Evolutionary conservation across 2,113 vertebrate species (phyloP).

Genomic region (Tychaedon coryphoeus): DNA sequence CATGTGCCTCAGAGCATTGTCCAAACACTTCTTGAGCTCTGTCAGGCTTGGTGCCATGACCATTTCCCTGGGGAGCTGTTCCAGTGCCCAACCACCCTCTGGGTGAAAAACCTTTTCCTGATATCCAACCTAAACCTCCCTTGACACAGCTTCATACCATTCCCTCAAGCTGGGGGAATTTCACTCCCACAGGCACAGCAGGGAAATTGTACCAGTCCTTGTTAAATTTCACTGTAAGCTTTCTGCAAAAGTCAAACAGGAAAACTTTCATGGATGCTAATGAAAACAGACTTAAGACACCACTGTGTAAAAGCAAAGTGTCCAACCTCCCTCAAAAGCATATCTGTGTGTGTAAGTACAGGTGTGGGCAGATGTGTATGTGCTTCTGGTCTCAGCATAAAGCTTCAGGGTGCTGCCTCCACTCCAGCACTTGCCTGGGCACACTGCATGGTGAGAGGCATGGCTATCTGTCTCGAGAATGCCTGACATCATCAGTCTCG

Average conservation of each 20-base stretch:
- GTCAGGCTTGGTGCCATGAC: neutral
- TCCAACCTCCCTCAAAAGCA: neutral
- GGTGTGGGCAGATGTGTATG: neutral
- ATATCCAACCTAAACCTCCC: neutral
- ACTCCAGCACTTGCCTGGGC: neutral
- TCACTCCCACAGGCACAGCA: neutral
- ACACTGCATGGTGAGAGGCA: neutral
- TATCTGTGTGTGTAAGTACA: neutral
- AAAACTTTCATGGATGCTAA: fast-evolving
- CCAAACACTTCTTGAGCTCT: neutral
- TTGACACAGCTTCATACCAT: neutral
- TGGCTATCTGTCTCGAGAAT: neutral
- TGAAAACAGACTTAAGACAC: neutral
- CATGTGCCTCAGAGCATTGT: fast-evolving
- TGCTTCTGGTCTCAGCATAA: neutral
- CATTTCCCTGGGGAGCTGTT: neutral
- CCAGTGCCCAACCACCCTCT: neutral
- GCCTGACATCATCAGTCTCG: constrained; percentile 43
- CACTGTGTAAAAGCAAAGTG: neutral
- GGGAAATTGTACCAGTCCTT: neutral
- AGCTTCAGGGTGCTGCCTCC: neutral
- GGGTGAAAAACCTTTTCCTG: neutral
- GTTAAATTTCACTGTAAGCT: neutral
- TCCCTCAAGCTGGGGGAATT: neutral
- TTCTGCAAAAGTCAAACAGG: neutral